Base-by-base conservation (phyloP, 1,140 invertebrate genomes). In the Planococcus citri region DNA sequence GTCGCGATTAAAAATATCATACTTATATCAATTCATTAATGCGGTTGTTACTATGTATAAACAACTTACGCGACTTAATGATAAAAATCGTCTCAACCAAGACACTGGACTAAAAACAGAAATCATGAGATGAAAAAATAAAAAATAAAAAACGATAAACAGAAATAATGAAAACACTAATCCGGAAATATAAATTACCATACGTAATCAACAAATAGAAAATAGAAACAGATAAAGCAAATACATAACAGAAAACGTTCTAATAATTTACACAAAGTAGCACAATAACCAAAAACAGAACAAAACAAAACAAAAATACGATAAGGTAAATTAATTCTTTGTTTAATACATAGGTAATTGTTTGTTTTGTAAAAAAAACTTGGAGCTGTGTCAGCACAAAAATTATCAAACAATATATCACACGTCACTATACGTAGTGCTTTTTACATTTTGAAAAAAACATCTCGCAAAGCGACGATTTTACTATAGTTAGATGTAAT, bases 331-430 rank as follows among this genome's bases (percentile, higher is more conserved):
- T 9, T 20, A 51, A 51, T 51, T 51, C n/a, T 51, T 51, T 3
- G 10, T 51, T 51, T 9, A 14, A 51, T 51, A 51, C 41, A 51
- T 51, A 51, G 41, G 41, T 51, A 51, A 51, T 51, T 17, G n/a
- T n/a, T n/a, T n/a, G n/a, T n/a, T n/a, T n/a, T n/a, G n/a, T n/a
- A 51, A 51, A 51, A 51, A 51, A 14, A 51, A 33, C 29, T 33
- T 33, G 12, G 3, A 2, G 41, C 41, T 51, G 41, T 51, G 41
- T 51, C 41, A 51, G 41, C 41, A 33, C 29, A 51, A 51, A 51
- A 51, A 51, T 51, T 51, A 51, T 51, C 41, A 51, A 51, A 51
- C 41, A 51, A 51, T 51, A 12, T 33, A 51, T 51, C 41, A 51
- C 41, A 51, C 41, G 41, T 51, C 41, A 51, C 41, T 51, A 51